Conservation (phyloP, 2,797 vertebrate species). For the Hypotaenidia okinawae region DNA sequence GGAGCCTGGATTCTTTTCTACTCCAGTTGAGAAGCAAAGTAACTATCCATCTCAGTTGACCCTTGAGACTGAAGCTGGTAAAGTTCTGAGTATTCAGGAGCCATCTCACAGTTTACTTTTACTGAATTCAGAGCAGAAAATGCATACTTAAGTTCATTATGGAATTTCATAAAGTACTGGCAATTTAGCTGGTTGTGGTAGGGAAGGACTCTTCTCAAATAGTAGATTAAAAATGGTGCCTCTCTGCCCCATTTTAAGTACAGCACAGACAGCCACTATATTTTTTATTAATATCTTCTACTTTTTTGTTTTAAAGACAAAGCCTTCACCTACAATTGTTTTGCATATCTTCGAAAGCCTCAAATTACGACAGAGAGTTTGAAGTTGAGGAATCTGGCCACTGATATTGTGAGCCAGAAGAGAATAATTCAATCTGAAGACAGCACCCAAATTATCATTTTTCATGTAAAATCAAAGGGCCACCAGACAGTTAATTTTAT, state of each 20-base stretch:
- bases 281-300: neutral
- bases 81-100: neutral
- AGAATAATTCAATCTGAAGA: neutral
- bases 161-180: neutral
- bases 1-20: neutral
- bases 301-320: neutral
- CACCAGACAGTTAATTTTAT: neutral
- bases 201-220: neutral
- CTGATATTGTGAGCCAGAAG: neutral
- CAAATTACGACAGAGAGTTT: neutral
- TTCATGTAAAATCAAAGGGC: neutral
- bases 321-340: neutral
- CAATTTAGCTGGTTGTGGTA: neutral
- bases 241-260: neutral
- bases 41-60: neutral
- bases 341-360: neutral
- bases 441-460: neutral
- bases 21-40: neutral
- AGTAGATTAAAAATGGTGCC: neutral
- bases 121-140: neutral
- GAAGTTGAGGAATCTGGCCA: neutral
- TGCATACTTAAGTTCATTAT: neutral
- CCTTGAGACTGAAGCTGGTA: neutral
- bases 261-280: neutral
- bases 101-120: neutral